Evolutionary conservation across 1,140 invertebrate genomes (phyloP).

Genomic region (Helicoverpa zea): DNA sequence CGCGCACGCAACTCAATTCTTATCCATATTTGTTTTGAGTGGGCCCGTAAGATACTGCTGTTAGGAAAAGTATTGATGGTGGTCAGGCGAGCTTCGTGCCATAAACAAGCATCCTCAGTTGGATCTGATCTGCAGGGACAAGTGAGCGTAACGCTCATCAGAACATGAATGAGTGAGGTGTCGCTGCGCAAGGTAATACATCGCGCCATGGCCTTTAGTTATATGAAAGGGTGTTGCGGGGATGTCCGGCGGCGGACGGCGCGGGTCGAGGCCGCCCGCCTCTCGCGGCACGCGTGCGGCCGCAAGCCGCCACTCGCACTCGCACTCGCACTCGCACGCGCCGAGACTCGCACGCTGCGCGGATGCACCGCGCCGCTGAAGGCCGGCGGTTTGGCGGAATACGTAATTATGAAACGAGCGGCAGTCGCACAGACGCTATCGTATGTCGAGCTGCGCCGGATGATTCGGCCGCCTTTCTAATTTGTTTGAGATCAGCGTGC

Average conservation of each 20-base stretch:
- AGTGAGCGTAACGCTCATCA: no score
- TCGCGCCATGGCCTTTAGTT: not conserved
- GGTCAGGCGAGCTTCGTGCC: no score
- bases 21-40: no score
- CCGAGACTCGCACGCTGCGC: no score
- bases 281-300: constrained; percentile 37
- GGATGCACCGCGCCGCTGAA: no score
- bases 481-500: not conserved
- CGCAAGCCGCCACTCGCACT: not conserved
- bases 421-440: not conserved
- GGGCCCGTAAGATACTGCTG: no score
- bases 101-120: no score
- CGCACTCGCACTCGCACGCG: not conserved
- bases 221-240: not conserved
- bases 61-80: no score
- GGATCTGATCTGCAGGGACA: no score
- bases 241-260: not conserved
- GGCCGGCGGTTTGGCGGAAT: not conserved
- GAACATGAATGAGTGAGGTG: no score
- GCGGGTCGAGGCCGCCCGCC: constrained; percentile 67
- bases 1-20: no score
- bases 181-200: no score
- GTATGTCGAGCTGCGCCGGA: not conserved
- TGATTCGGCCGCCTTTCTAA: constrained; percentile 6
- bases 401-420: constrained; percentile 19